Conservation (phyloP, 1,140 invertebrate genomes). For the Neotoxoptera formosana region DNA sequence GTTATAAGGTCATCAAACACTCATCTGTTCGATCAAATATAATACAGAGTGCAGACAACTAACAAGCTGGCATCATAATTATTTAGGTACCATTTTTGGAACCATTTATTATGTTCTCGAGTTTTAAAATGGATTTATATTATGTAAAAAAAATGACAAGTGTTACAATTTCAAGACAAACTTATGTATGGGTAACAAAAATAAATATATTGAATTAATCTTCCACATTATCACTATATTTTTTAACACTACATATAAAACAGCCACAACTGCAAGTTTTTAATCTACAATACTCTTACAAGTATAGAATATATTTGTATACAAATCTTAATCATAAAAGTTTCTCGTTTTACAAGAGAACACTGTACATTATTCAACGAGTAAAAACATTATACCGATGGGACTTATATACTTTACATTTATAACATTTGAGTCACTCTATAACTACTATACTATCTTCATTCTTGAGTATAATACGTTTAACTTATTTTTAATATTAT, state of each 20-base stretch:
- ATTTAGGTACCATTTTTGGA: not conserved
- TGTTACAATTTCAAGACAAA: not conserved
- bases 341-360: not conserved
- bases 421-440: not conserved
- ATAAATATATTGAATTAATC: not conserved
- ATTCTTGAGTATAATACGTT: not conserved
- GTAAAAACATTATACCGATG: slow-evolving; percentile 27
- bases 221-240: not conserved
- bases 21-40: not conserved
- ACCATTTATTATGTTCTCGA: not conserved
- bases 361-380: slow-evolving; percentile 22
- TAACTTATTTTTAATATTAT: not conserved
- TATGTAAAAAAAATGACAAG: not conserved
- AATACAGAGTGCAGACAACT: too few relatives aligned
- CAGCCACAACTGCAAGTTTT: not conserved
- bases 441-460: not conserved
- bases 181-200: slow-evolving; percentile 29
- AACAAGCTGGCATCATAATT: not conserved
- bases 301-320: slow-evolving; percentile 23
- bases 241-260: slow-evolving; percentile 15
- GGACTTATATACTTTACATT: not conserved
- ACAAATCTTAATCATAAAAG: slow-evolving; percentile 30
- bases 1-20: not conserved
- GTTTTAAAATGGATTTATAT: not conserved
- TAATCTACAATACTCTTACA: slow-evolving; percentile 2